These are phyloP conservation scores for Cerastoderma edule DNA, from an alignment of 2,888 invertebrate genomes.

Conservation along the genomic window DNA sequence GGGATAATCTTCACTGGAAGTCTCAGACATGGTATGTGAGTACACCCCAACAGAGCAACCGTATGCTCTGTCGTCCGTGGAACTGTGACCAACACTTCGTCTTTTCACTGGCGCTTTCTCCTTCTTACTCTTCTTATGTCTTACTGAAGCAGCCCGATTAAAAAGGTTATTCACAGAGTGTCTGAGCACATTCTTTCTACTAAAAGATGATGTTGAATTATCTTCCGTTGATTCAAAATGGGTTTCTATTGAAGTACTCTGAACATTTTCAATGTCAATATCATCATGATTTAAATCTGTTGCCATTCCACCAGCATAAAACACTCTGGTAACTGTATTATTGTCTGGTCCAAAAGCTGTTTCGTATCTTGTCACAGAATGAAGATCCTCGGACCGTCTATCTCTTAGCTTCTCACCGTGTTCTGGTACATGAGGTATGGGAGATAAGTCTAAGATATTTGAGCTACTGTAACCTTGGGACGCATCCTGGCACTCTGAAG, in stretches of 20 bases:
- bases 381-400: conserved; percentile 57
- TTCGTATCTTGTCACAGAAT: conserved; percentile 74
- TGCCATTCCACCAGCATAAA: conserved; percentile 73
- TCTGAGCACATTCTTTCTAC: conserved; percentile 44
- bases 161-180: conserved; percentile 56
- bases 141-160: conserved; percentile 38
- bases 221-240: conserved; percentile 67
- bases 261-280: conserved; percentile 53
- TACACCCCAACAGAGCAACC: conserved; percentile 59
- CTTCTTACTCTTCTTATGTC: conserved; percentile 40
- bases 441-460: conserved; percentile 66
- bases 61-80: conserved; percentile 48
- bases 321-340: conserved; percentile 75
- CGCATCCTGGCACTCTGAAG: conserved; percentile 60
- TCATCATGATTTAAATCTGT: conserved; percentile 72
- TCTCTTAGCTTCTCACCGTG: conserved; percentile 45
- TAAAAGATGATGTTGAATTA: conserved; percentile 35
- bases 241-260: conserved; percentile 68
- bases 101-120: conserved; percentile 39
- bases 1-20: conserved; percentile 24
- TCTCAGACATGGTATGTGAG: conserved; percentile 34
- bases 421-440: conserved; percentile 64
- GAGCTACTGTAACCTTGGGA: conserved; percentile 57
- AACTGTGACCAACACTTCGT: conserved; percentile 44
- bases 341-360: conserved; percentile 80